Conservation (phyloP, 2,797 vertebrate species). For the Pipistrellus pygmaeus region DNA sequence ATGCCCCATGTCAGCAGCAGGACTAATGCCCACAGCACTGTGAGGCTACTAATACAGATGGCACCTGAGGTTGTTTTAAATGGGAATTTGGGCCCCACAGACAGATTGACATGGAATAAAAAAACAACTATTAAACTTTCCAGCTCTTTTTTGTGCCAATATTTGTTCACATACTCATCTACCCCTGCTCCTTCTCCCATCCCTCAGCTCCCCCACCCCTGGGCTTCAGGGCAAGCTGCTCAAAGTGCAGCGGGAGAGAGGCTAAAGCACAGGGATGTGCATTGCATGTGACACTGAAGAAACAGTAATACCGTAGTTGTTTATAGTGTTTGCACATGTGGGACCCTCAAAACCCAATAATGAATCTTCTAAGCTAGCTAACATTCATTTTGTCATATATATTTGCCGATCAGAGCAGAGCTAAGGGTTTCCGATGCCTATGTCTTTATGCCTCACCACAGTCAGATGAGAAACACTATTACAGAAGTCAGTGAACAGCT, state of each 20-base stretch:
- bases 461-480: too few species aligned
- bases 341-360: neutral
- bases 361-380: neutral
- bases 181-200: neutral
- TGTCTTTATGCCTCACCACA: too few species aligned
- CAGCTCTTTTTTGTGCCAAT: neutral
- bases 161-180: too few species aligned
- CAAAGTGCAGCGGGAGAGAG: neutral
- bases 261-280: too few species aligned
- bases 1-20: neutral
- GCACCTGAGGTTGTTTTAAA: neutral
- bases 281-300: neutral
- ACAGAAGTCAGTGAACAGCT: too few species aligned
- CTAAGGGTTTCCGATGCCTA: too few species aligned
- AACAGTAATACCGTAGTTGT: neutral
- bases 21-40: neutral
- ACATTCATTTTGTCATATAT: neutral
- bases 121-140: neutral
- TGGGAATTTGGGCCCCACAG: neutral
- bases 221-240: neutral
- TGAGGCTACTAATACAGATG: fast-evolving
- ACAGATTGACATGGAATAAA: neutral
- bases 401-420: too few species aligned
- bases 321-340: neutral
- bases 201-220: neutral